phyloP scores from a whole-genome alignment of 2,797 vertebrate genomes.

The Amazona finschi region DNA sequence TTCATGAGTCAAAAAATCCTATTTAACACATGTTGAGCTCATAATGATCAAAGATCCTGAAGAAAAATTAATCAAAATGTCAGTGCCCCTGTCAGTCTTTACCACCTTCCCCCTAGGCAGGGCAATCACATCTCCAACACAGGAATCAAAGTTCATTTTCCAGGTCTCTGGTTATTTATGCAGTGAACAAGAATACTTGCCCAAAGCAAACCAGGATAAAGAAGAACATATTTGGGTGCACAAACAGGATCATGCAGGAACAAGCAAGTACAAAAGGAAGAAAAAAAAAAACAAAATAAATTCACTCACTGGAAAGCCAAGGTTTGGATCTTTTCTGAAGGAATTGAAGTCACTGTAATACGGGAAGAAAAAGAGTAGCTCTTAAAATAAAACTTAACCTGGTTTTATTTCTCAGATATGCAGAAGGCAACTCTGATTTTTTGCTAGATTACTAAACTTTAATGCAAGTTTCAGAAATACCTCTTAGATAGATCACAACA shows the following conservation, averaged over 20 bases:
- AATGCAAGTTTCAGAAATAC: not conserved
- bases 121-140: not conserved
- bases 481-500: not conserved
- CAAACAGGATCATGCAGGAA: not conserved
- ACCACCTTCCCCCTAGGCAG: not conserved
- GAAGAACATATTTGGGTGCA: not conserved
- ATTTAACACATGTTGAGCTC: not conserved
- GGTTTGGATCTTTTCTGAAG: not conserved
- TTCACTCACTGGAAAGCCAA: not conserved
- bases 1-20: not conserved
- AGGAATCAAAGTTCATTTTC: not conserved
- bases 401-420: not conserved
- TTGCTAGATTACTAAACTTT: not conserved
- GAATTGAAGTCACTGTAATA: accelerated
- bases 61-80: slow-evolving; percentile 4
- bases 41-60: not conserved
- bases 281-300: not conserved
- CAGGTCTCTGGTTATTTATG: not conserved
- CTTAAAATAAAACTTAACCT: accelerated
- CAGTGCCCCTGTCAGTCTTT: not conserved
- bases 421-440: not conserved
- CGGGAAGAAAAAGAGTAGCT: not conserved
- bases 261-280: not conserved
- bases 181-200: not conserved
- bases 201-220: not conserved